Percentiles rank a stretch among this genome's conserved stretches.
These are phyloP conservation scores for Platycnemis pennipes DNA, from an alignment of 2,888 invertebrate species.

Conservation along the genomic window DNA sequence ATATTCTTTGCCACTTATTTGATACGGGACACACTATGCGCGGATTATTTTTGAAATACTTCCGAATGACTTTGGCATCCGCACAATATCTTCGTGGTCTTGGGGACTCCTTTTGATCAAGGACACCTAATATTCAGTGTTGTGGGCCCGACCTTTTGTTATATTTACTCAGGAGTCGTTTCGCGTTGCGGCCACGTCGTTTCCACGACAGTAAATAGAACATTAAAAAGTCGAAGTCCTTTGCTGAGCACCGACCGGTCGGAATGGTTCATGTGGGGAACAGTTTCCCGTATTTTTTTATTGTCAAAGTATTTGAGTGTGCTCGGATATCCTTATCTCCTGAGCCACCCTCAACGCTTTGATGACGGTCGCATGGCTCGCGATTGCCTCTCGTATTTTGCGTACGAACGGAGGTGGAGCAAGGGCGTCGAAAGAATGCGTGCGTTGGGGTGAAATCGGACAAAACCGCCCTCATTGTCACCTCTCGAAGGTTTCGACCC, in stretches of 20 bases:
- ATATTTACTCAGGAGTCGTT: background rate
- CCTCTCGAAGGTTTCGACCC: conserved; percentile 23
- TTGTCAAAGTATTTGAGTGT: background rate
- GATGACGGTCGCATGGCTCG: background rate
- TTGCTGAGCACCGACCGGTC: background rate
- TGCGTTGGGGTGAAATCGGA: background rate
- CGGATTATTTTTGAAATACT: background rate
- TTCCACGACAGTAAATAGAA: background rate
- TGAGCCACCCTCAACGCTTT: background rate
- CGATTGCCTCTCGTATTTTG: background rate
- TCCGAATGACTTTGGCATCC: background rate
- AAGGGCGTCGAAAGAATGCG: background rate
- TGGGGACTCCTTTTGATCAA: background rate
- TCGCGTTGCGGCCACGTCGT: background rate
- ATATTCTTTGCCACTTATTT: too few relatives aligned
- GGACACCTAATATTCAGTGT: background rate
- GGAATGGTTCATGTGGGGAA: background rate
- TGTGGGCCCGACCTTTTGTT: background rate
- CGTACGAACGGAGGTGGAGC: background rate
- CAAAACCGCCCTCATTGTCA: background rate
- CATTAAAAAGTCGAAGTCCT: background rate
- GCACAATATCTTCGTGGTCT: background rate
- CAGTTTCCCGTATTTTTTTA: background rate
- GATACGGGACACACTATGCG: background rate
- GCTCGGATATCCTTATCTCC: background rate